phyloP scores from a whole-genome alignment of 2,113 vertebrate species.

The Bambusicola thoracicus region DNA sequence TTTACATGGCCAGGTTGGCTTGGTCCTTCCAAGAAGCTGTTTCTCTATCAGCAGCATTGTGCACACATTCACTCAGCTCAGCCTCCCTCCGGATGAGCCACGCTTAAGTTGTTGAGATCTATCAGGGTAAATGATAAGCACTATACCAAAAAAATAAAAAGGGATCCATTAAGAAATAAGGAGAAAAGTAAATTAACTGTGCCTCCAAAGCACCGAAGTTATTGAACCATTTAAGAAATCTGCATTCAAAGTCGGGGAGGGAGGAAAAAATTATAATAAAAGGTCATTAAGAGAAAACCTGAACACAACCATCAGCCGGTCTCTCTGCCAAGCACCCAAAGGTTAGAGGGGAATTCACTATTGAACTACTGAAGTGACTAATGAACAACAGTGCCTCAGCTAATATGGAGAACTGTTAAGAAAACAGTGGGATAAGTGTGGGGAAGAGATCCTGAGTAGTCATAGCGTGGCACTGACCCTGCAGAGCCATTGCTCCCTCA shows the following conservation, averaged over 20 bases:
- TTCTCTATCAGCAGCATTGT: not conserved
- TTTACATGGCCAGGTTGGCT: not conserved
- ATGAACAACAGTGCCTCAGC: not conserved
- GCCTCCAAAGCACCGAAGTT: conserved; percentile 29
- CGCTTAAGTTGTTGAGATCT: not conserved
- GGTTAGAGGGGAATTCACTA: not conserved
- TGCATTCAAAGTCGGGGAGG: conserved; percentile 46
- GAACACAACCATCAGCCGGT: not conserved
- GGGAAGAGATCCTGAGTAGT: not conserved
- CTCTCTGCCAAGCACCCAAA: not conserved
- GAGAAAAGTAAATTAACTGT: conserved; percentile 44
- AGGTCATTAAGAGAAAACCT: conserved; percentile 39
- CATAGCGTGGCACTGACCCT: not conserved
- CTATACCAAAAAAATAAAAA: not conserved
- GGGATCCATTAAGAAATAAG: conserved; percentile 52
- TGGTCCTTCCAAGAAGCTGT: not conserved
- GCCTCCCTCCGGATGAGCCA: not conserved
- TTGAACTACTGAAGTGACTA: not conserved
- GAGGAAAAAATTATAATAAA: conserved; percentile 56
- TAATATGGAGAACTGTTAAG: not conserved
- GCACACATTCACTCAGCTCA: not conserved
- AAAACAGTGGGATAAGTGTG: not conserved
- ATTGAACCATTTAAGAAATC: conserved; percentile 63
- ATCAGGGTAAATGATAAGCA: conserved; percentile 10
- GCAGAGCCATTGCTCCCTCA: not conserved